Conservation (phyloP, 2,888 invertebrate species). For the Epistrophe eligans region DNA sequence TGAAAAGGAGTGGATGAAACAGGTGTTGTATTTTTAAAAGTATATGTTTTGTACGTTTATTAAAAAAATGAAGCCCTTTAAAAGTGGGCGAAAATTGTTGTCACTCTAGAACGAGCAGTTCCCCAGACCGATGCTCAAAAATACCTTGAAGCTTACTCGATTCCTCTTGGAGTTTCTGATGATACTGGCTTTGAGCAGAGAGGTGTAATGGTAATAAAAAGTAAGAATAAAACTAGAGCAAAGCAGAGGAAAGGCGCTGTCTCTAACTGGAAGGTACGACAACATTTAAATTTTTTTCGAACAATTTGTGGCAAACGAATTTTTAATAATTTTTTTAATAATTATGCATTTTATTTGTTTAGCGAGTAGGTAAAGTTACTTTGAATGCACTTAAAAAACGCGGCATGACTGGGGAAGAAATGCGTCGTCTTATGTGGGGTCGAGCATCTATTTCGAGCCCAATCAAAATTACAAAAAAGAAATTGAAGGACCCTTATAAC, state of each 20-base stretch:
- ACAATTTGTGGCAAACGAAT: too few species aligned
- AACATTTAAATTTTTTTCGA: too few species aligned
- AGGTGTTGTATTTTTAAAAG: conserved; percentile 85
- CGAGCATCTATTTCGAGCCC: conserved; percentile 94
- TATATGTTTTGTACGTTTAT: background rate
- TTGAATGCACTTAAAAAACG: conserved; percentile 92
- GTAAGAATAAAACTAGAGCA: conserved; percentile 97
- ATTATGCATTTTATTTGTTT: background rate
- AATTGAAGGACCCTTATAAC: conserved; percentile 83
- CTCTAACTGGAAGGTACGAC: conserved; percentile 96
- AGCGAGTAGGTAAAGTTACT: conserved; percentile 94
- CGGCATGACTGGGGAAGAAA: conserved; percentile 93
- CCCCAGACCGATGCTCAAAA: conserved; percentile 95
- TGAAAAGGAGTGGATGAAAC: conserved; percentile 99
- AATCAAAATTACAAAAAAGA: conserved; percentile 88
- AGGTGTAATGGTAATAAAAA: conserved; percentile 99
- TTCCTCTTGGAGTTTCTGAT: conserved; percentile 93
- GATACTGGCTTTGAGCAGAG: conserved; percentile 93
- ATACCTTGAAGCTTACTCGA: conserved; percentile 97
- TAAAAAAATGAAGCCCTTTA: background rate
- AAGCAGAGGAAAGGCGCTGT: conserved; percentile 98
- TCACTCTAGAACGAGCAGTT: conserved; percentile 96
- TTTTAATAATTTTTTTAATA: too few species aligned
- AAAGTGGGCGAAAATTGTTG: conserved; percentile 99
- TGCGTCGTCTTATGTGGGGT: conserved; percentile 95